A percentile compares a stretch with the other conserved stretches of the same genome.
Evolutionary conservation across 2,888 invertebrate species (phyloP).

Genomic region (Cinara cedri): DNA sequence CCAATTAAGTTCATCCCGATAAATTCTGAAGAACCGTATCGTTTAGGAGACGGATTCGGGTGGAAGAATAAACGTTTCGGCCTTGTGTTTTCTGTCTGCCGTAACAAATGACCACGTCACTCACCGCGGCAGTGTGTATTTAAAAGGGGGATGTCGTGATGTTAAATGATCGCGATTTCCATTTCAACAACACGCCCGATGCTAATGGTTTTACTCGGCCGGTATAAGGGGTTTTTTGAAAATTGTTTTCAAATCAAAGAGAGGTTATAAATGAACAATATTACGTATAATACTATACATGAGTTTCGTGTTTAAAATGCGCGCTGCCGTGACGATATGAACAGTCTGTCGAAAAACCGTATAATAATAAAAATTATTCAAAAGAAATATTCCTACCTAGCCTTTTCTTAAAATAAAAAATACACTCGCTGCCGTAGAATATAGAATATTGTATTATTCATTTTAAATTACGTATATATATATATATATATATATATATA

Average conservation of each 20-base stretch:
- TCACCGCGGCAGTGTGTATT: background rate
- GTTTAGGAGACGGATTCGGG: background rate
- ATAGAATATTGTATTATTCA: background rate
- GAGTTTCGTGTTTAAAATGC: too few relatives aligned
- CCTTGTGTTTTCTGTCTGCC: constrained; percentile 6
- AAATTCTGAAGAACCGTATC: background rate
- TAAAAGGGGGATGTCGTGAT: background rate
- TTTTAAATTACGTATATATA: background rate
- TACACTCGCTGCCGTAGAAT: background rate
- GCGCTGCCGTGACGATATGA: too few relatives aligned
- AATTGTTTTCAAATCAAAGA: background rate
- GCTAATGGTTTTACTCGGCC: background rate
- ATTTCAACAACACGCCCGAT: background rate
- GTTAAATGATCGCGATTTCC: background rate
- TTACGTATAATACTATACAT: too few relatives aligned
- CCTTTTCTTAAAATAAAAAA: background rate
- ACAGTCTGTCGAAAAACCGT: too few relatives aligned
- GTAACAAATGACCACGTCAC: constrained; percentile 20
- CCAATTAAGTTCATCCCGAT: constrained; percentile 36
- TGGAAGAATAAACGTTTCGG: background rate
- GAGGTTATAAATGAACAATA: too few relatives aligned
- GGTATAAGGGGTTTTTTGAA: background rate
- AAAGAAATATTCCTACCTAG: background rate
- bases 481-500: too few relatives aligned
- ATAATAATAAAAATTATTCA: background rate